Conservation (phyloP, 1,140 invertebrate genomes). For the Rhizoglyphus robini region DNA sequence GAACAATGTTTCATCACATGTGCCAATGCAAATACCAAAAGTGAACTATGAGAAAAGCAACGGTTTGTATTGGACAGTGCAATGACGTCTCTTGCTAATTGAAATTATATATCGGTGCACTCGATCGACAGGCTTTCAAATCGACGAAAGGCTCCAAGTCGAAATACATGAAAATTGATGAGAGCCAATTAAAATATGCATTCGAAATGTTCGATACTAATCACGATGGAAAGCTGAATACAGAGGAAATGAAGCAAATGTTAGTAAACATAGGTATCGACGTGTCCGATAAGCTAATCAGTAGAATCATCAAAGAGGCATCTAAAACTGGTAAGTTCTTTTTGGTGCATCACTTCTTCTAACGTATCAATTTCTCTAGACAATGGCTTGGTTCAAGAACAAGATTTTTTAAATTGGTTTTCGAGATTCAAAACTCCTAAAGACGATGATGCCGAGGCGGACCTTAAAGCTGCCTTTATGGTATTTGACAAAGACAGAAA, state of each 20-base stretch:
- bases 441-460: conserved; percentile 34
- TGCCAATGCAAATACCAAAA: no score
- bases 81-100: background rate
- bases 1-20: no score
- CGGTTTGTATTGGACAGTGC: no score
- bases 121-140: background rate
- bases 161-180: conserved; percentile 17
- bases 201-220: conserved; percentile 57
- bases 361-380: conserved; percentile 16
- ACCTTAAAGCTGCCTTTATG: conserved; percentile 57
- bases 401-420: conserved; percentile 29
- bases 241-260: conserved; percentile 56
- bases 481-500: conserved; percentile 62
- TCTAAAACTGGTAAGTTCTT: conserved; percentile 45
- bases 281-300: conserved; percentile 40
- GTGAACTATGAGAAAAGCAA: conserved; percentile 14
- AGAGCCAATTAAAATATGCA: conserved; percentile 51
- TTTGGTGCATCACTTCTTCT: background rate
- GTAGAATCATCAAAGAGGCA: conserved; percentile 51
- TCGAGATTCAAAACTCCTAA: conserved; percentile 23
- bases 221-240: conserved; percentile 53
- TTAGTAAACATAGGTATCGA: conserved; percentile 54
- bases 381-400: conserved; percentile 27
- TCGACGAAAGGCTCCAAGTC: conserved; percentile 9
- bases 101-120: no score